These are phyloP conservation scores for Eulemur albifrons DNA, from an alignment of 2,797 vertebrate genomes.

Conservation along the genomic window DNA sequence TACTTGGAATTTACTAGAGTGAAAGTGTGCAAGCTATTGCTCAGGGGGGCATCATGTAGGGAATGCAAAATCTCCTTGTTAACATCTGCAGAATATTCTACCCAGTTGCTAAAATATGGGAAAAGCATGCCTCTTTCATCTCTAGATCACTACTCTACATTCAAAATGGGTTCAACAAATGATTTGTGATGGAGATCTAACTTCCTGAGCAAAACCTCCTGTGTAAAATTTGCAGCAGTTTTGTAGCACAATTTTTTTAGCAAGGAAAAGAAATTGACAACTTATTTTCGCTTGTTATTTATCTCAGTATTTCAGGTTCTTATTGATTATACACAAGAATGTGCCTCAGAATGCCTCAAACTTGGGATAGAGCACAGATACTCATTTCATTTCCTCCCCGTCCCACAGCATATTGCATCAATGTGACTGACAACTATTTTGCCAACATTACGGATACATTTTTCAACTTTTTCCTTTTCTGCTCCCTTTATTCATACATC, in stretches of 20 bases:
- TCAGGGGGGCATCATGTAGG: not conserved
- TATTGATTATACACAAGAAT: slow-evolving; percentile 22
- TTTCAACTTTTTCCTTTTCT: slow-evolving; percentile 37
- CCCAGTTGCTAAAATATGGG: not conserved
- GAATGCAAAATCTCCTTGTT: not conserved
- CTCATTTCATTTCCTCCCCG: not conserved
- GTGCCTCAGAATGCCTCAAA: slow-evolving; percentile 23
- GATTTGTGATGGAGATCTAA: not conserved
- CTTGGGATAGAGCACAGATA: not conserved
- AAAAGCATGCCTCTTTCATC: slow-evolving; percentile 8
- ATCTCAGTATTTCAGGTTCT: slow-evolving; percentile 50
- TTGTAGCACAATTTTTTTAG: slow-evolving; percentile 11
- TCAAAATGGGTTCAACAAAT: slow-evolving; percentile 8
- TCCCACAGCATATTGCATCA: not conserved
- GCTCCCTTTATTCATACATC: not conserved
- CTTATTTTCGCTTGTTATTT: slow-evolving; percentile 66
- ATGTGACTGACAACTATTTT: slow-evolving; percentile 21
- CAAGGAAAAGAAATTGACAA: slow-evolving; percentile 55
- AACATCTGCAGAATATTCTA: not conserved
- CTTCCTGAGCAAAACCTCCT: not conserved
- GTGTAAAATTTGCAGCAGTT: slow-evolving; percentile 18
- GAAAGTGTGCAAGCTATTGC: not conserved
- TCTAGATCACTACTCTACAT: not conserved
- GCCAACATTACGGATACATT: not conserved
- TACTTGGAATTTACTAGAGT: not conserved